Base-by-base conservation (phyloP, 2,797 vertebrate species). In the Dicrostonyx torquatus region DNA sequence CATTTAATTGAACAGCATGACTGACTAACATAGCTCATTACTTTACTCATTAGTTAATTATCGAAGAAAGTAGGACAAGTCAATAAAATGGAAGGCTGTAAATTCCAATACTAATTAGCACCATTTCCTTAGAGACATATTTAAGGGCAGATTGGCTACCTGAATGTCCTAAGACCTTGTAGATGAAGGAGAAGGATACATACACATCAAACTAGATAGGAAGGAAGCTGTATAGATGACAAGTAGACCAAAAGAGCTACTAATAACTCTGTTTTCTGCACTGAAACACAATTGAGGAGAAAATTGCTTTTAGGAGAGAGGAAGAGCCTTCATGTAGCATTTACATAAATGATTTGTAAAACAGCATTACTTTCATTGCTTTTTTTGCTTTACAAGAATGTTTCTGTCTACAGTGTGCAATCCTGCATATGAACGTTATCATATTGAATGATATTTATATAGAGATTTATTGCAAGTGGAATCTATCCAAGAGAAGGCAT, bases 31-130 rank as follows among this genome's bases (percentile, higher is more conserved):
- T 99, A 99, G 99, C 99, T 99, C 99, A 99, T 99, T 99, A 99
- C 99, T 99, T 99, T 99, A 99, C 99, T 99, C 99, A 99, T 99
- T 99, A 99, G 99, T 99, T 99, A 99, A 99, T 99, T 99, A 99
- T 99, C 99, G 98, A 99, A 99, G 99, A 99, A 98, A 99, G 99
- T 99, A 99, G 99, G 99, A 99, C 99, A 99, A 99, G 99, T 99
- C 99, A 99, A 99, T 99, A 99, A 99, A 99, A 99, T 98, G 99
- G 99, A 99, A 99, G 99, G 99, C 98, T 99, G 99, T 99, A 99
- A 99, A 99, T 99, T 99, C 99, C 99, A 98, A 99, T 99, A 99
- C 99, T 99, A 99, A 99, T 99, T 99, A 99, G 99, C 98, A 98
- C 98, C 98, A 98, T 99, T 99, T 99, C 99, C 99, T 99, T 98